Base-by-base conservation (phyloP, 2,113 vertebrate genomes). In the Garra rufa region DNA sequence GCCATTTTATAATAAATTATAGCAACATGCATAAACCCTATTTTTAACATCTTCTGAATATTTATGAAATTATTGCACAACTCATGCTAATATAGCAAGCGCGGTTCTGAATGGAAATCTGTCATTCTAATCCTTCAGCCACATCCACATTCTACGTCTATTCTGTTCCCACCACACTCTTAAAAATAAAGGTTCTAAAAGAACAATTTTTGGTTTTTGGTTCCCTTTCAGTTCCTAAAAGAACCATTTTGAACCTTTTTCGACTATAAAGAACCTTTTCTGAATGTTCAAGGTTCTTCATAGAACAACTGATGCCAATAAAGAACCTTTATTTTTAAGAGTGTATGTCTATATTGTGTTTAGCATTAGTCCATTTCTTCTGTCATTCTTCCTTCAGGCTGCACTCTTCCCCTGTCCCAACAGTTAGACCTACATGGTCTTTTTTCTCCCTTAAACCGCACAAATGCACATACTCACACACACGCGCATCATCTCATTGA, bases 321-420 rank as follows among this genome's bases (percentile, higher is more conserved):
- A n/a, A n/a, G n/a, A n/a, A n/a, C n/a, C n/a, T n/a, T n/a, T n/a
- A n/a, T n/a, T n/a, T n/a, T n/a, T n/a, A n/a, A n/a, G n/a, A n/a
- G n/a, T n/a, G n/a, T 57, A 19, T 57, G 52, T 57, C 52, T 57
- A 57, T 9, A 57, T 57, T 57, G n/a, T n/a, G 2, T 1, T 57
- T 43, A 50, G 69, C 17, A 71, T 57, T 76, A 43, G 19, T 65
- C 82, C 55, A 9, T 67, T 41, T 50, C 55, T 78, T 24, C 15
- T n/a, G 4, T 61, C 9, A 26, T 57, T 3, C 30, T 61, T 9
- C 78, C 61, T 2, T 46, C 48, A 80, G 83, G 75, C 50, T 70
- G 26, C 30, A 21, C 28, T 83, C 55, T 85, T 82, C 73, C 46
- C 50, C 81, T n/a, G 26, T 75, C 14, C 26, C 46, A 50, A 71